Base-by-base conservation (phyloP, 1,140 invertebrate genomes). In the Euglossa dilemma region DNA sequence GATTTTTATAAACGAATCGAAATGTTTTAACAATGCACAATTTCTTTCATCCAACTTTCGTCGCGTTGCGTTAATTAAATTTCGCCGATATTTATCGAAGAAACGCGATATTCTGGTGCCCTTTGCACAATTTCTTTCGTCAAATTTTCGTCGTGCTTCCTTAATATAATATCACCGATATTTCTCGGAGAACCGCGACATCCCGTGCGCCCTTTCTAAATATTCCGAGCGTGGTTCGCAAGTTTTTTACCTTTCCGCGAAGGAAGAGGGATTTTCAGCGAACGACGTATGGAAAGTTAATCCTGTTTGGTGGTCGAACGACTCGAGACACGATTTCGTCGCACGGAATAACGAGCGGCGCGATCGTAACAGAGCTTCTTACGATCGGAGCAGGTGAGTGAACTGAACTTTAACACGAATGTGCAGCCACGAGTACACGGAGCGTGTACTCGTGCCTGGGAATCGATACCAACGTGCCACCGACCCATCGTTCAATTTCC, bases 381-480 rank as follows among this genome's bases (percentile, higher is more conserved):
- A 47, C 78, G 72, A 64, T 59, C 63, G 7, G 14, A 47, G 67
- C 66, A 73, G 75, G 57, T 83, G 59, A 84, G 66, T 59, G 74
- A 82, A 82, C 79, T 78, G 75, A 87, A 89, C 78, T 87, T 87
- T 80, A 83, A 79, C 81, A 45, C 61, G 45, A 80, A 75, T 72
- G 78, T 79, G 63, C 45, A 84, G 76, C 72, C 59, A 75, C 63
- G 36, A 56, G 74, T 81, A 47, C 77, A 57, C 63, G 12, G 43
- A 25, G 18, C 54, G 69, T 50, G 54, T 47, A 86, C 80, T 80
- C 23, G 72, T 54, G 43, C 64, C 72, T 71, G 61, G 63, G 75
- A 89, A 89, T 89, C 88, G 79, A 89, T 89, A 88, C 72, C 47
- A 59, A 54, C 71, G 80, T 84, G 43, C 86, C 64, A 82, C 71